phyloP scores from a whole-genome alignment of 35 echinoderm and acorn worm genomes.

The Heliocidaris tuberculata region DNA sequence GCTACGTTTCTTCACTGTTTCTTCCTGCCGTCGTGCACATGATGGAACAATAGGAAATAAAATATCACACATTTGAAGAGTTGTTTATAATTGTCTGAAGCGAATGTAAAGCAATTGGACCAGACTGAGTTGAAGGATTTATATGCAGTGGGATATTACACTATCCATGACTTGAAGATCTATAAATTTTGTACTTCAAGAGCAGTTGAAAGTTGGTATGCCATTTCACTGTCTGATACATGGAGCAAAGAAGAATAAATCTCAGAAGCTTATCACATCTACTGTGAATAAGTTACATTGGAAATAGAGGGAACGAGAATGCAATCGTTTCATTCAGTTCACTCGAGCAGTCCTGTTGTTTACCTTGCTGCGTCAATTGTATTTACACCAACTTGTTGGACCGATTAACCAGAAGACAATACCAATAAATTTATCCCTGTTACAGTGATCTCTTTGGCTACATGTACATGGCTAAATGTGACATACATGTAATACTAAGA shows the following conservation, averaged over 20 bases:
- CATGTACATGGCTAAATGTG: background rate
- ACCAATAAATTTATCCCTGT: background rate
- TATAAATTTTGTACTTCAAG: background rate
- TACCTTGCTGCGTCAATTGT: background rate
- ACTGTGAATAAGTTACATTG: background rate
- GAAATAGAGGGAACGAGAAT: too few species aligned
- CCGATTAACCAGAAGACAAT: background rate
- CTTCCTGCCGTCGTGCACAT: background rate
- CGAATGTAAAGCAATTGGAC: background rate
- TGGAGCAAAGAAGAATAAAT: too few species aligned
- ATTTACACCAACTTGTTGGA: background rate
- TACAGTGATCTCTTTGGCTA: background rate
- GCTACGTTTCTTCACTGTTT: background rate
- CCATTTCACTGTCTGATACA: too few species aligned
- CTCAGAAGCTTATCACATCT: too few species aligned
- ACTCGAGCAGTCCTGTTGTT: background rate
- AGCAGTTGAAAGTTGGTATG: too few species aligned
- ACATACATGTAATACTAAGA: background rate
- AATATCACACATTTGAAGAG: background rate
- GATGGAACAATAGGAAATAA: slow-evolving; percentile 5
- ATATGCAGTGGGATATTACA: too few species aligned
- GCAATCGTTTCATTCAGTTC: background rate
- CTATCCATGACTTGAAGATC: background rate
- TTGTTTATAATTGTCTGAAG: slow-evolving; percentile 2
- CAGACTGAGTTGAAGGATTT: background rate